Percentiles rank a stretch among this genome's conserved stretches.
Evolutionary conservation across 2,888 invertebrate genomes (phyloP).

Genomic region (Crepidodera aurea): DNA sequence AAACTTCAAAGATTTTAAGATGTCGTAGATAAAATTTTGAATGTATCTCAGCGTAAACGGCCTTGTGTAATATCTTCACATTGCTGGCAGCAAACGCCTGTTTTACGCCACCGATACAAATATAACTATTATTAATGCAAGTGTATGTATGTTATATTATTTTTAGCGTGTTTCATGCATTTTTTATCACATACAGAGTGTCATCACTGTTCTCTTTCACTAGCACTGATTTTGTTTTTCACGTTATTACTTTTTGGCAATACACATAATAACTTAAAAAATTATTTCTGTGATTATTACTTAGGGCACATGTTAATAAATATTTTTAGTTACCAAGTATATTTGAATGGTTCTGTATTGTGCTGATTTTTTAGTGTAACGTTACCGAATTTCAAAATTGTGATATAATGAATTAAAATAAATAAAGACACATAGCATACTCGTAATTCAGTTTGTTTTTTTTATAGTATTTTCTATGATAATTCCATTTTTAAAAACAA

Average conservation of each 20-base stretch:
- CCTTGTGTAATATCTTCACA: neutral
- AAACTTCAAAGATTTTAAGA: too few species aligned
- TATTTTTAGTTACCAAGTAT: constrained; percentile 42
- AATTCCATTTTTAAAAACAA: too few species aligned
- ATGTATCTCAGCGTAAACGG: neutral
- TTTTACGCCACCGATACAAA: neutral
- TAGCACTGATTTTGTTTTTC: constrained; percentile 24
- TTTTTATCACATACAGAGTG: constrained; percentile 15
- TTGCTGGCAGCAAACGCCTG: neutral
- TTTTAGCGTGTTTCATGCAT: constrained; percentile 12
- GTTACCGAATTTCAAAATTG: constrained; percentile 63
- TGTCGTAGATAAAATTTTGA: constrained; percentile 2
- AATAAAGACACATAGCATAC: constrained; percentile 44
- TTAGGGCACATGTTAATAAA: constrained; percentile 37
- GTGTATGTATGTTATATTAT: constrained; percentile 17
- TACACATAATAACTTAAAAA: constrained; percentile 6
- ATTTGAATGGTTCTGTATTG: constrained; percentile 38
- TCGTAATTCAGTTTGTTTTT: constrained; percentile 10
- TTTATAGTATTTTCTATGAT: too few species aligned
- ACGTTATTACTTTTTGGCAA: constrained; percentile 17
- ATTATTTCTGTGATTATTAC: constrained; percentile 40
- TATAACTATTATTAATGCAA: neutral
- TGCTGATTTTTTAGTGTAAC: constrained; percentile 54
- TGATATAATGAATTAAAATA: constrained; percentile 54
- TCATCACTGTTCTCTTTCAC: constrained; percentile 18